Evolutionary conservation across 2,888 invertebrate genomes (phyloP).

Genomic region (Anorthoa munda): DNA sequence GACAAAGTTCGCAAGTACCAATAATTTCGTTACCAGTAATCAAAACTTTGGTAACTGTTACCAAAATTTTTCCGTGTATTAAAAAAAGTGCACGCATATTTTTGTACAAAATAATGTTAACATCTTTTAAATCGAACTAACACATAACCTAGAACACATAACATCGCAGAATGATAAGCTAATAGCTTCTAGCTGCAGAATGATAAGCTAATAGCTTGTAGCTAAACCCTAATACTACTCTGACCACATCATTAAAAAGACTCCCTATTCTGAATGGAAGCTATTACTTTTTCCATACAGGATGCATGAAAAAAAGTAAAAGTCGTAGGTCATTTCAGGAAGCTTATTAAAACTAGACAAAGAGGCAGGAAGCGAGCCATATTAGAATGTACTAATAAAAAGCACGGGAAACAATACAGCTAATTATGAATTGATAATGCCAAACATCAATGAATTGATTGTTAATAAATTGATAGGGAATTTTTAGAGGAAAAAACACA

Average conservation of each 20-base stretch:
- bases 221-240: conserved; percentile 8
- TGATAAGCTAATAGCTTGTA: neutral
- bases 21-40: too few species aligned
- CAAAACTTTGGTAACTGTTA: too few species aligned
- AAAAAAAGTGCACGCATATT: too few species aligned
- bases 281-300: conserved; percentile 33
- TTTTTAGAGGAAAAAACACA: neutral
- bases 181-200: neutral
- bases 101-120: too few species aligned
- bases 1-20: too few species aligned
- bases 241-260: conserved; percentile 41
- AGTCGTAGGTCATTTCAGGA: conserved; percentile 16
- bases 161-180: neutral
- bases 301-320: conserved; percentile 35
- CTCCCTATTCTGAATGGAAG: conserved; percentile 33
- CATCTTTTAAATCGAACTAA: neutral
- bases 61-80: too few species aligned
- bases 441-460: neutral
- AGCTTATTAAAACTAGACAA: conserved; percentile 24
- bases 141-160: neutral
- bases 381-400: neutral
- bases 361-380: neutral
- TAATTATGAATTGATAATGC: neutral
- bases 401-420: neutral
- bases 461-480: neutral